phyloP scores from a whole-genome alignment of 2,113 vertebrate species.

The Neomonachus schauinslandi region DNA sequence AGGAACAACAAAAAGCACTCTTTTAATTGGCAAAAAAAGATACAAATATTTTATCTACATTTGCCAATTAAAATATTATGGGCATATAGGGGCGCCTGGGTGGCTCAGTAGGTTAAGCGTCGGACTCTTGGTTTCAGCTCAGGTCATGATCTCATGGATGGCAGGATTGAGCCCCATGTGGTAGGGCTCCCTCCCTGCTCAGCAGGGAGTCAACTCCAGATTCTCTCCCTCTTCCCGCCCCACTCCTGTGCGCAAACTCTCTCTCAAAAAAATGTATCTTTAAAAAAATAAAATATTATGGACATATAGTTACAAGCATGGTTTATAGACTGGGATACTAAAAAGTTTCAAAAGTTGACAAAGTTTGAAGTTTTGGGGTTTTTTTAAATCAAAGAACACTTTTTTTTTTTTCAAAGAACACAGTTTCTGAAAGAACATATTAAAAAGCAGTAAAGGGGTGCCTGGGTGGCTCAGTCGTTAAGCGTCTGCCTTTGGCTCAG shows the following conservation, averaged over 20 bases:
- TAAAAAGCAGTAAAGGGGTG: neutral
- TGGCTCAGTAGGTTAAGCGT: neutral
- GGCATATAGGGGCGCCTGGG: neutral
- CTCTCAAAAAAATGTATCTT: neutral
- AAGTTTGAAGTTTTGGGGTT: neutral
- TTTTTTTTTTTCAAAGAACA: neutral
- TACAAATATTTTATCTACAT: neutral
- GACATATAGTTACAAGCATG: neutral
- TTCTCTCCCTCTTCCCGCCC: neutral
- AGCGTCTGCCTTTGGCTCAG: too few species aligned
- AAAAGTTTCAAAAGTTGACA: constrained; percentile 44
- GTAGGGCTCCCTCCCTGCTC: neutral
- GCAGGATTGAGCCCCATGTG: neutral
- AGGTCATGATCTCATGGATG: neutral
- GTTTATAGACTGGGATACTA: constrained; percentile 15
- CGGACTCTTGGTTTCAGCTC: neutral
- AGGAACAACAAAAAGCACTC: neutral
- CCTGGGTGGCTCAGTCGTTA: too few species aligned
- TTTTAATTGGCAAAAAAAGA: neutral
- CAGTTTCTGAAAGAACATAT: neutral
- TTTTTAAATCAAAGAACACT: neutral
- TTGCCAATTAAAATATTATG: constrained; percentile 44
- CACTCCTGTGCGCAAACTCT: neutral
- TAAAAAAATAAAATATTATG: neutral
- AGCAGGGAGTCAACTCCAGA: neutral